Evolutionary conservation across 2,797 vertebrate genomes (phyloP).

Genomic region (Nasua narica): DNA sequence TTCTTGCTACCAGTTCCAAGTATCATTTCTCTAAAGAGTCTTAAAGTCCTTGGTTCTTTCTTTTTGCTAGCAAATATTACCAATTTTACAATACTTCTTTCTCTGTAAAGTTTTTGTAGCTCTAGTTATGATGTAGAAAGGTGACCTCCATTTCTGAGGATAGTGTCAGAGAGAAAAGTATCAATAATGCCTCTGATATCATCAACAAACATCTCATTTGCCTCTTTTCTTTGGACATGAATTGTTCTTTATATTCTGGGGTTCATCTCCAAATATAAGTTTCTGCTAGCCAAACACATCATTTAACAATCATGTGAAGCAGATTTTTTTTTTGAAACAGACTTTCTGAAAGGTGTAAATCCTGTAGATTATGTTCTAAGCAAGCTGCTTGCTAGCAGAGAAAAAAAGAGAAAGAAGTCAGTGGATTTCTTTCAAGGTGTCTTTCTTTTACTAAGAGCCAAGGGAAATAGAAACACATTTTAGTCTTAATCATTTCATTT

Average conservation of each 20-base stretch:
- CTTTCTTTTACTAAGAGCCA: background rate
- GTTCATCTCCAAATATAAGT: background rate
- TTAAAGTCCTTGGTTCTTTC: background rate
- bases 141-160: background rate
- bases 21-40: background rate
- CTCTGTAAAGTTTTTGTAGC: background rate
- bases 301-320: background rate
- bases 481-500: conserved; percentile 51
- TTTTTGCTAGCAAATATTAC: background rate
- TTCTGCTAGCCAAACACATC: background rate
- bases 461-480: conserved; percentile 48
- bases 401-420: conserved; percentile 22
- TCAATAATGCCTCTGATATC: background rate
- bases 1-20: background rate
- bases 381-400: background rate
- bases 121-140: background rate
- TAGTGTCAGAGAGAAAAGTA: background rate
- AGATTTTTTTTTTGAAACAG: background rate
- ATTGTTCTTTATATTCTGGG: background rate
- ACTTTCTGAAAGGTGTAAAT: background rate
- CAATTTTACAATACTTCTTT: background rate
- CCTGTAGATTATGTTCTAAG: background rate
- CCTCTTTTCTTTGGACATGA: background rate
- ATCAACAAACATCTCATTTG: background rate
- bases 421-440: conserved; percentile 53